Conservation (phyloP, 2,888 invertebrate species). For the Amiota mariae region DNA sequence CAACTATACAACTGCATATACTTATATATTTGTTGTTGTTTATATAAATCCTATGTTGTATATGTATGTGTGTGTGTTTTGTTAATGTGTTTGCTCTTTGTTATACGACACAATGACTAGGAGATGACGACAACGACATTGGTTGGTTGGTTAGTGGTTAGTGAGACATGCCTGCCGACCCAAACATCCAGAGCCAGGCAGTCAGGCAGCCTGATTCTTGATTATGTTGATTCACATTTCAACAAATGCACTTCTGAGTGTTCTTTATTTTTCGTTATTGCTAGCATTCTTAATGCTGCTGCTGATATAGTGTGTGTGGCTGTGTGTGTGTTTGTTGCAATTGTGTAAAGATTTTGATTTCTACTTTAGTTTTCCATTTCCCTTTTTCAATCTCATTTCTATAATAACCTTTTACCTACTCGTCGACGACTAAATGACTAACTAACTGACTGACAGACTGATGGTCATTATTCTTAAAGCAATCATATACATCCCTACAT, state of each 20-base stretch:
- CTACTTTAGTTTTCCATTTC: slow-evolving; percentile 2
- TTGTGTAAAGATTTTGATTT: slow-evolving; percentile 27
- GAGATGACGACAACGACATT: too few species aligned
- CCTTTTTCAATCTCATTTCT: neutral
- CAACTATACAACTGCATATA: too few species aligned
- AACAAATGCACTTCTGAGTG: slow-evolving; percentile 42
- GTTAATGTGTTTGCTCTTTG: neutral
- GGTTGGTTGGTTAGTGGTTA: too few species aligned
- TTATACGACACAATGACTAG: too few species aligned
- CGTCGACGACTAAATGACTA: too few species aligned
- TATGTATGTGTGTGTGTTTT: neutral
- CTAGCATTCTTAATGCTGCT: neutral
- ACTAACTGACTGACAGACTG: too few species aligned
- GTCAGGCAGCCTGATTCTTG: slow-evolving; percentile 20
- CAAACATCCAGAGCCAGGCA: too few species aligned
- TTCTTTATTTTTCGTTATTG: neutral
- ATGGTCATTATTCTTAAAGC: neutral
- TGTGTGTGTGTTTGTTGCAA: slow-evolving; percentile 2
- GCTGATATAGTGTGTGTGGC: neutral
- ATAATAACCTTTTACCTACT: slow-evolving; percentile 5
- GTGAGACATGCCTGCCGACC: too few species aligned
- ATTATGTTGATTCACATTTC: slow-evolving; percentile 40
- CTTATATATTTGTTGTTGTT: too few species aligned
- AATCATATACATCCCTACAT: too few species aligned
- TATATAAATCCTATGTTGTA: too few species aligned